Evolutionary conservation across 2,113 vertebrate species (phyloP), one percentile per base, ranked within the genome.

Genomic region (Hippopotamus amphibius): DNA sequence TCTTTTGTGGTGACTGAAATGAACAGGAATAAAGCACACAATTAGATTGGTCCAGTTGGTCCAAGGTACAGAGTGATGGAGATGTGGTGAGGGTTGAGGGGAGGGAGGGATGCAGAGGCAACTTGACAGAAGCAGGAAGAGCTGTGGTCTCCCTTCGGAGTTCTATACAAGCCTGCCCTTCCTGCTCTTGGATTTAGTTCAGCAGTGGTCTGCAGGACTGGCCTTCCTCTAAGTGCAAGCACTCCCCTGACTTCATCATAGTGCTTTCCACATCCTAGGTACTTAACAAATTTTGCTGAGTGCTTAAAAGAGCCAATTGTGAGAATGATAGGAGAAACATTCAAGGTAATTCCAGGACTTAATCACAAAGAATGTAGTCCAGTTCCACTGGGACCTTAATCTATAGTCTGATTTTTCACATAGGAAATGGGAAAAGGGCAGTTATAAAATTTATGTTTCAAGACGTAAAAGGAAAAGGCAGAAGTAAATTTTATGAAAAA

Each of bases 401-500:
- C 30, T 41, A 53, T 65, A 37, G 17, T 71, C 15, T 77, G 22
- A 12, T 82, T 85, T 84, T 81, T 84, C 24, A 80, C 41, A 61
- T 41, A 88, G 77, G 21, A 61, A 87, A 5, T 65, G 33, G 41
- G 12, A n/a, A 57, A 66, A 81, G 26, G 19, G 53, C 19, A 11
- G 8, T 85, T 26, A 81, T 43, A 63, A 63, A n/a, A 61, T 41
- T 41, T 76, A 61, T 55, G 66, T 85, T 88, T 72, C 37, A 57
- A 50, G 5, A 4, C 22, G 14, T 55, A 66, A 89, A 94, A 89
- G n/a, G 17, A 82, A 30, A 91, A 53, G 57, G 37, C 1, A 14
- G 6, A 92, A 87, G 26, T 68, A 86, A 80, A n/a, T 92, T 55
- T 89, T 76, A 84, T 69, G 50, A 24, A 88, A 77, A 92, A 61